Base-by-base conservation (phyloP, 1,140 invertebrate species). In the Cherax quadricarinatus region DNA sequence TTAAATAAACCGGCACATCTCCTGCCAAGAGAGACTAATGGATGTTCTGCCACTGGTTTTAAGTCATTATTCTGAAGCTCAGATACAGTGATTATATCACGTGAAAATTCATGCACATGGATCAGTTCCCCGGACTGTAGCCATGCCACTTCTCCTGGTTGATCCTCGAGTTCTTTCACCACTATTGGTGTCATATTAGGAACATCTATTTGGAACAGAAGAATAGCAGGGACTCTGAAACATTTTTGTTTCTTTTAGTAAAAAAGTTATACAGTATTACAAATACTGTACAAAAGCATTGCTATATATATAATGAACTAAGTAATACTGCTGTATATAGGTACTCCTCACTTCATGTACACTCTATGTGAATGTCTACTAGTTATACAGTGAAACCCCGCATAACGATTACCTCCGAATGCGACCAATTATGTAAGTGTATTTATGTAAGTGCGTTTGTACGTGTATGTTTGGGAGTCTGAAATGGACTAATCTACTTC, bases 221-320 rank as follows among this genome's bases (percentile, higher is more conserved):
- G 48, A 48, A 86, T 9, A 18, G 62, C 83, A 21, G 83, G 83
- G 18, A 86, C 48, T 86, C 83, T 86, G 83, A 70, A 73, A 86
- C 12, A 73, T 66, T 66, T 66, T 14, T 66, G 62, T 66, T 21
- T 66, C 4, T 4, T 66, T 18, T 5, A 7, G 62, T 66, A 7
- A 66, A 66, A 66, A 21, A 66, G 5, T 66, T 6, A 57, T 14
- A 10, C 53, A 10, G 14, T 57, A 57, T 57, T 14, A 66, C 62
- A 66, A 66, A 66, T 66, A 21, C 21, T 18, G 62, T 18, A 66
- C 5, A 12, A 66, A 5, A 66, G 18, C 18, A 18, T 57, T 57
- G 4, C 53, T 57, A 57, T 10, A 57, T 12, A 4, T 14, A 57
- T 14, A 41, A 2, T 41, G 30, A 41, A 41, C 30, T 41, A 41